Conservation (phyloP, 2,113 vertebrate species). For the Myotis lucifugus region DNA sequence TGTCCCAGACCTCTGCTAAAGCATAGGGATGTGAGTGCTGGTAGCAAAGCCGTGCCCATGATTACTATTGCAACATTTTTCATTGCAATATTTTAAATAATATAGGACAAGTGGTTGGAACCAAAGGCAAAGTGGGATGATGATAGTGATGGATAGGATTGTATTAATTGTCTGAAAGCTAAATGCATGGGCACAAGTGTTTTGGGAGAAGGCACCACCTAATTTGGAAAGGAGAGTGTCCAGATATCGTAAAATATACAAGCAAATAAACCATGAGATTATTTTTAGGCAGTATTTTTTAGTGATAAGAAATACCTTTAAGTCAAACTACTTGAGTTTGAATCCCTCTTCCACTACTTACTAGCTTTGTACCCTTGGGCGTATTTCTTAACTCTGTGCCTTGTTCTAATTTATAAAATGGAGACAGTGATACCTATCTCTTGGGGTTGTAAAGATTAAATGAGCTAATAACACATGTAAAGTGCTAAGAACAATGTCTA, state of each 20-base stretch:
- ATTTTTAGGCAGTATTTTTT: neutral
- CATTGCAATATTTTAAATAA: neutral
- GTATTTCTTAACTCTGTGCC: neutral
- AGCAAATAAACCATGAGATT: neutral
- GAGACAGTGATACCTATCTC: neutral
- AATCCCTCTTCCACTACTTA: neutral
- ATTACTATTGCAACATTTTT: neutral
- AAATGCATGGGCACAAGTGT: neutral
- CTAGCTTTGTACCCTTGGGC: neutral
- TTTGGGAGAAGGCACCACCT: neutral
- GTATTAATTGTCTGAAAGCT: neutral
- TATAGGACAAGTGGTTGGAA: neutral
- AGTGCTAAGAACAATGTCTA: neutral
- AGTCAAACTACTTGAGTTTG: neutral
- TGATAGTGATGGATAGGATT: neutral
- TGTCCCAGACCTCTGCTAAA: neutral
- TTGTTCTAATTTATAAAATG: conserved; percentile 16
- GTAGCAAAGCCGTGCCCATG: neutral
- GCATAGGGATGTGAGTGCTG: neutral
- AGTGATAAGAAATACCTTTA: neutral
- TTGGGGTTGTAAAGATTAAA: neutral
- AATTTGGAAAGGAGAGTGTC: neutral
- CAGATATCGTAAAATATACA: neutral
- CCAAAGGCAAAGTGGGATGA: neutral
- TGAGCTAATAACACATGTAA: neutral